A percentile compares a stretch with the other conserved stretches of the same genome.
Evolutionary conservation across 2,888 invertebrate species (phyloP).

Genomic region (Himalopsyche kuldschensis): DNA sequence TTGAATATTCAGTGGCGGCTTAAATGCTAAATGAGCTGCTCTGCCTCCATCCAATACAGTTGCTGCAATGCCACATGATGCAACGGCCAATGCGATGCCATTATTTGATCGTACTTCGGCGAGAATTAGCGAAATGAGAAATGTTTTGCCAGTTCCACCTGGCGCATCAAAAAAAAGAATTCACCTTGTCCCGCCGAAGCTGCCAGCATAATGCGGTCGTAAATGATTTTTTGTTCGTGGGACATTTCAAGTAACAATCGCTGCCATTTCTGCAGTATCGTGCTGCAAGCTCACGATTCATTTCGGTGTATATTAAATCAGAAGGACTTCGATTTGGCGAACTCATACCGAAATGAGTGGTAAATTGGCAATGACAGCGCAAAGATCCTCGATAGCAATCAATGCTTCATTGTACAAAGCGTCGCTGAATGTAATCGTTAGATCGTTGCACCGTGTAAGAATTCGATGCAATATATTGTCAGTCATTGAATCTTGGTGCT

Average conservation of each 20-base stretch:
- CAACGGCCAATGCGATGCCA: neutral
- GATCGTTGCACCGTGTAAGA: slow-evolving; percentile 27
- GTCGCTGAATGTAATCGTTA: slow-evolving; percentile 28
- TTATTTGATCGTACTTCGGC: neutral
- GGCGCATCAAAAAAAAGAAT: too few relatives aligned
- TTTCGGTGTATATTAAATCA: slow-evolving; percentile 28
- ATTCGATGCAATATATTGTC: too few relatives aligned
- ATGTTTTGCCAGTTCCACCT: too few relatives aligned
- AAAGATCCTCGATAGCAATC: slow-evolving; percentile 37
- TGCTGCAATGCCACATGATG: neutral
- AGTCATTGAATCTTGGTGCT: too few relatives aligned
- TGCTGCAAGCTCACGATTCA: slow-evolving; percentile 5
- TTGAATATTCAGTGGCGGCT: slow-evolving; percentile 42
- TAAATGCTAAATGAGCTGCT: slow-evolving; percentile 43
- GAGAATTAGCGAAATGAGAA: neutral
- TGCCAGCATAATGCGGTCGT: too few relatives aligned
- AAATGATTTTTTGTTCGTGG: too few relatives aligned
- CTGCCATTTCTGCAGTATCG: neutral
- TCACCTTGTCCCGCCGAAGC: too few relatives aligned
- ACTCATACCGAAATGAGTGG: slow-evolving; percentile 30
- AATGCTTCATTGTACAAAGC: slow-evolving; percentile 40
- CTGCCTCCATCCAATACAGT: neutral
- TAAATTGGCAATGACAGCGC: slow-evolving; percentile 21
- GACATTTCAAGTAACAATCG: neutral
- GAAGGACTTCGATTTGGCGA: slow-evolving; percentile 27